These are phyloP conservation scores for Aromia moschata DNA, from an alignment of 2,888 invertebrate genomes.

Conservation along the genomic window DNA sequence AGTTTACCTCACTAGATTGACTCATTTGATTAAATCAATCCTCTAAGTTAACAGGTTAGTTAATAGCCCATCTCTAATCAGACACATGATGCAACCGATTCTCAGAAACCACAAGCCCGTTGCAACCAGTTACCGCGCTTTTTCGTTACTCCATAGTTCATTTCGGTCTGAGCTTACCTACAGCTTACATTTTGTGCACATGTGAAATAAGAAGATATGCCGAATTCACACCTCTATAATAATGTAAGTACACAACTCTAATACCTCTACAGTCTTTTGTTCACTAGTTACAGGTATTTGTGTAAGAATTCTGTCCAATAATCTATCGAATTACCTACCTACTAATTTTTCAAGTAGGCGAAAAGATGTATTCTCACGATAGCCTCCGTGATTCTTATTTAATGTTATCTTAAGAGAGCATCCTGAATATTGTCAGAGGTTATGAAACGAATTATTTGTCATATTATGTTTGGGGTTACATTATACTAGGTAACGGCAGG, in stretches of 20 bases:
- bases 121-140: no score
- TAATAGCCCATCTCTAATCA: no score
- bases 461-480: constrained; percentile 18
- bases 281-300: neutral
- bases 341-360: constrained; percentile 1
- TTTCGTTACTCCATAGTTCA: no score
- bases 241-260: neutral
- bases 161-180: no score
- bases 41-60: no score
- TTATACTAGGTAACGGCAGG: constrained; percentile 15
- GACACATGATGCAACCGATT: no score
- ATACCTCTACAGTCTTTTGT: neutral
- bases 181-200: no score
- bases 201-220: no score
- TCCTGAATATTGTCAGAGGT: constrained; percentile 22
- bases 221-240: neutral
- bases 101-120: no score
- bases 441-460: constrained; percentile 21
- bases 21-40: no score
- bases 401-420: constrained; percentile 21
- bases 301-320: neutral
- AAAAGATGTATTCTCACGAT: constrained; percentile 15
- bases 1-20: no score
- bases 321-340: constrained; percentile 15
- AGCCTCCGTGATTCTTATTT: constrained; percentile 7